Conservation (phyloP, 1,140 invertebrate species). For the Capitella teleta region DNA sequence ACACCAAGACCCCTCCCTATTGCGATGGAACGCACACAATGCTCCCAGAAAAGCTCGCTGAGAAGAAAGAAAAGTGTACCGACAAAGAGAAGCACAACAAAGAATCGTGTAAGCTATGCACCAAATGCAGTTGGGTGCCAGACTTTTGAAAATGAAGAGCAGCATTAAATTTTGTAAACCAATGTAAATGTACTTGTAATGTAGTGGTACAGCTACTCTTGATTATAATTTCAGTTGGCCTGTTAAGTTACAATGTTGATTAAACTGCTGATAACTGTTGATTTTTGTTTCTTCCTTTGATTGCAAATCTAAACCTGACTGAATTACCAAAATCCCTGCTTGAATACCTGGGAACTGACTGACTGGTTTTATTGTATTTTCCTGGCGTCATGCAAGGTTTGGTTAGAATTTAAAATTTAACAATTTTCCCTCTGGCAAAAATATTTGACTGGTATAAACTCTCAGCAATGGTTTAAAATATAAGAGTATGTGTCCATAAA, state of each 20-base stretch:
- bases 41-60: slow-evolving; percentile 2
- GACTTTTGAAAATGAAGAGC: too few relatives aligned
- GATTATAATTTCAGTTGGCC: neutral
- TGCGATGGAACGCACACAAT: slow-evolving; percentile 13
- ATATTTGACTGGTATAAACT: too few relatives aligned
- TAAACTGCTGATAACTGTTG: neutral
- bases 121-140: slow-evolving; percentile 11
- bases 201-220: neutral
- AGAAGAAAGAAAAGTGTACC: neutral
- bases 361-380: too few relatives aligned
- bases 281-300: neutral
- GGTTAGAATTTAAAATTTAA: too few relatives aligned
- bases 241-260: neutral
- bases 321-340: neutral
- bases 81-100: neutral
- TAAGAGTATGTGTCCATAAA: too few relatives aligned
- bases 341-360: too few relatives aligned
- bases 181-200: neutral
- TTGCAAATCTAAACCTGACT: neutral
- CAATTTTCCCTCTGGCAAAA: too few relatives aligned
- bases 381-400: too few relatives aligned
- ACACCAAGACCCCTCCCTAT: slow-evolving; percentile 9
- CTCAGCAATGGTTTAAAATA: too few relatives aligned
- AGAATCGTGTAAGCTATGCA: slow-evolving; percentile 7
- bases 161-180: too few relatives aligned